A percentile compares a stretch with the other conserved stretches of the same genome.
Conservation (phyloP, 2,888 invertebrate species). For the Tanypteryx hageni region DNA sequence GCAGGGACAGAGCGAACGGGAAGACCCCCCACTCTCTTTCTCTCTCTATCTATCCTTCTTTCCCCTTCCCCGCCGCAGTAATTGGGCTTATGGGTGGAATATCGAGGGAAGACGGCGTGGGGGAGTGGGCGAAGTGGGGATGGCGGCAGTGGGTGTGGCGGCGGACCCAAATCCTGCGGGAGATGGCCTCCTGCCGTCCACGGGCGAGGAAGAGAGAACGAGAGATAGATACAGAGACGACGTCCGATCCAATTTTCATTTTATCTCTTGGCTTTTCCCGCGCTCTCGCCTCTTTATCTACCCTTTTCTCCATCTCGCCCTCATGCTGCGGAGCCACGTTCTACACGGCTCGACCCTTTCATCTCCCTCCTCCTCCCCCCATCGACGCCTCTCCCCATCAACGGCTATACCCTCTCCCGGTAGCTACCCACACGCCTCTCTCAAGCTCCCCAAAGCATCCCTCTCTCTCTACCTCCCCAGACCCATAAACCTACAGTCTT, state of each 20-base stretch:
- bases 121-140: neutral
- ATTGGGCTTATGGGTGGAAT: neutral
- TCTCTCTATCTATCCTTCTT: too few species aligned
- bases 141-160: neutral
- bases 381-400: neutral
- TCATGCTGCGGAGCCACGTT: neutral
- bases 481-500: neutral
- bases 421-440: neutral
- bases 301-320: neutral
- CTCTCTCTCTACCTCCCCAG: neutral
- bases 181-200: neutral
- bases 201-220: neutral
- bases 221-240: neutral
- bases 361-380: neutral
- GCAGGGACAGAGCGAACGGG: neutral
- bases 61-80: neutral
- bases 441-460: neutral
- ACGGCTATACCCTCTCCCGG: neutral
- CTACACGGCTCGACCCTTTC: neutral
- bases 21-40: too few species aligned
- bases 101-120: neutral
- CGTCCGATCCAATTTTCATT: slow-evolving; percentile 50
- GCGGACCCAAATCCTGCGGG: slow-evolving; percentile 23
- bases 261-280: slow-evolving; percentile 4
- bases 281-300: neutral